These are phyloP conservation scores for Melitaea athalia DNA, from an alignment of 2,888 invertebrate genomes.

Conservation along the genomic window DNA sequence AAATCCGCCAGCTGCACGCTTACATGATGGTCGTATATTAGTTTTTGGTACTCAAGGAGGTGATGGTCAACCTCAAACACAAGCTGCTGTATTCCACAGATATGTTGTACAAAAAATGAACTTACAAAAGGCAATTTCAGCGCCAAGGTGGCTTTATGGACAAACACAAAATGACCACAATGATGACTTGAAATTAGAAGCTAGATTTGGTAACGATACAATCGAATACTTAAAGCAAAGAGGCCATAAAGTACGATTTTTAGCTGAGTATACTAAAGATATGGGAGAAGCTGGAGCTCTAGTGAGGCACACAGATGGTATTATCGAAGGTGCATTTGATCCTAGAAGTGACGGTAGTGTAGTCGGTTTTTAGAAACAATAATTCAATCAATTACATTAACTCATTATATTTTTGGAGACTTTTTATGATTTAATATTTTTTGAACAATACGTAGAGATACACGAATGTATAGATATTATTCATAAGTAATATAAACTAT, in stretches of 20 bases:
- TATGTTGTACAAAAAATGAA: conserved; percentile 64
- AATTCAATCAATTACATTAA: too few species aligned
- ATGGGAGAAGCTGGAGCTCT: conserved; percentile 69
- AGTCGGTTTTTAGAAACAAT: conserved; percentile 58
- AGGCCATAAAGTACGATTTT: conserved; percentile 58
- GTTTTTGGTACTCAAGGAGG: conserved; percentile 72
- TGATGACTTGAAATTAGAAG: conserved; percentile 57
- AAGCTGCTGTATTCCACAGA: conserved; percentile 72
- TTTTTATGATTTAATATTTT: neutral
- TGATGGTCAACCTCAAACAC: conserved; percentile 73
- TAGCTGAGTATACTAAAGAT: conserved; percentile 53
- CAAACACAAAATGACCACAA: conserved; percentile 47
- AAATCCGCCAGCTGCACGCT: conserved; percentile 66
- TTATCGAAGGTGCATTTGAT: conserved; percentile 71
- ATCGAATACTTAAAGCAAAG: conserved; percentile 57
- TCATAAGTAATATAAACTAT: too few species aligned
- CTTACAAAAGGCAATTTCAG: conserved; percentile 59
- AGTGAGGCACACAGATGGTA: conserved; percentile 63
- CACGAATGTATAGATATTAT: too few species aligned
- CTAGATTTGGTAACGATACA: conserved; percentile 59
- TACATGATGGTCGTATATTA: conserved; percentile 69
- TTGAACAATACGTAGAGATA: neutral
- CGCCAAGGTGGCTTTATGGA: conserved; percentile 71
- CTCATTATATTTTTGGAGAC: neutral
- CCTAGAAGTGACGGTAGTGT: conserved; percentile 68